A percentile compares a stretch with the other conserved stretches of the same genome.
These are phyloP conservation scores for Orchestia grillus DNA, from an alignment of 1,140 invertebrate species.

Conservation along the genomic window DNA sequence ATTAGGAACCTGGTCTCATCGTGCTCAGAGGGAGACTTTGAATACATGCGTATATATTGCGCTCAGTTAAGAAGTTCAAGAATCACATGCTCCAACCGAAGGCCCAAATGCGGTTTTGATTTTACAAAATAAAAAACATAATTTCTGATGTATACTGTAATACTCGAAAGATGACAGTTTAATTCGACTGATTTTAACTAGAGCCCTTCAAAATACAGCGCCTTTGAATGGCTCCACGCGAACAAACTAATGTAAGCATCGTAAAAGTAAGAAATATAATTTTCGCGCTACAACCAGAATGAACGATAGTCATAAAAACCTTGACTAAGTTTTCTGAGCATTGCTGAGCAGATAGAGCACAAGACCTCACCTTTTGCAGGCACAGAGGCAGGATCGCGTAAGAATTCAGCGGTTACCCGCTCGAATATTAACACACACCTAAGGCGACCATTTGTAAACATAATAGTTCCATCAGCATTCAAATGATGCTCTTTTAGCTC, in stretches of 20 bases:
- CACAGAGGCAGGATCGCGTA: neutral
- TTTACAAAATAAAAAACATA: neutral
- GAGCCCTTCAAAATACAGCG: neutral
- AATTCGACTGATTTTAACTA: neutral
- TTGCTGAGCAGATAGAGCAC: neutral
- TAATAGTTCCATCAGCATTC: conserved; percentile 51
- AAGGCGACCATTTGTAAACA: conserved; percentile 50
- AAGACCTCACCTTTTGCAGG: neutral
- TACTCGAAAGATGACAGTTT: neutral
- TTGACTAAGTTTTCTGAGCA: neutral
- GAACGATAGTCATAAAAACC: neutral
- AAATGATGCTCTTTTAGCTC: conserved; percentile 44
- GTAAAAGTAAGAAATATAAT: neutral
- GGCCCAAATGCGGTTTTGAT: neutral
- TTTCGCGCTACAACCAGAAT: neutral
- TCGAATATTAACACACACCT: conserved; percentile 46
- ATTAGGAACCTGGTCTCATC: neutral
- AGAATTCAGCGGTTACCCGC: conserved; percentile 38
- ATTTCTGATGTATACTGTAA: neutral
- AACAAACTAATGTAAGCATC: neutral
- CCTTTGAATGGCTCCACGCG: neutral
- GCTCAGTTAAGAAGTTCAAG: neutral
- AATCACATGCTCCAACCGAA: neutral
- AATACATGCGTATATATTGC: neutral
- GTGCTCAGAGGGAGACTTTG: neutral